Evolutionary conservation across 2,113 vertebrate genomes (phyloP).

Genomic region (Hystrix cristata): DNA sequence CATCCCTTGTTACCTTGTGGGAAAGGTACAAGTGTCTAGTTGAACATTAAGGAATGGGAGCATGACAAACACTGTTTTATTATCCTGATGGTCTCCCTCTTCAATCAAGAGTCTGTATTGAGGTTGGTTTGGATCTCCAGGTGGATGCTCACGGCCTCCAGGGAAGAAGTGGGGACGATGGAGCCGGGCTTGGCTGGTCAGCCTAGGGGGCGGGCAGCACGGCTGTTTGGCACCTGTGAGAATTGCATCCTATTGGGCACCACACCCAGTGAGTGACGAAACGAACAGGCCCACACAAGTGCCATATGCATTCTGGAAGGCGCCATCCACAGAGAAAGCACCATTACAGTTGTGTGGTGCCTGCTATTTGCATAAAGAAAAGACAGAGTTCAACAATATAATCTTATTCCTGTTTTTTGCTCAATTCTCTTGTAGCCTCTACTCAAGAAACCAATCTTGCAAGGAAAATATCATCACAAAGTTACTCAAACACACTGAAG

Average conservation of each 20-base stretch:
- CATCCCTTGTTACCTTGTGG: accelerated
- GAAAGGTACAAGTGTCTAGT: accelerated
- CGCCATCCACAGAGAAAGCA: accelerated
- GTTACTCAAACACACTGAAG: constrained; percentile 76
- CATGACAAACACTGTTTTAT: accelerated
- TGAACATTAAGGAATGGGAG: not conserved
- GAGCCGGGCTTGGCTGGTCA: not conserved
- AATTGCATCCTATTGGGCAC: accelerated
- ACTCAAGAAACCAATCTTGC: not conserved
- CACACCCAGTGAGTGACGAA: accelerated
- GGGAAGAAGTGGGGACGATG: accelerated
- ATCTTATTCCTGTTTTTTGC: not conserved
- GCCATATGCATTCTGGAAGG: not conserved
- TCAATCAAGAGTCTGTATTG: accelerated
- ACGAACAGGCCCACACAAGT: accelerated
- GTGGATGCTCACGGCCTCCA: accelerated
- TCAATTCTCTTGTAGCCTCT: not conserved
- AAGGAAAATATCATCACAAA: constrained; percentile 75
- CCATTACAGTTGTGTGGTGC: accelerated
- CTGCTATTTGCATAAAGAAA: not conserved
- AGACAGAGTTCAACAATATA: not conserved
- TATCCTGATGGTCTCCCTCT: not conserved
- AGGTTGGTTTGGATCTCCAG: not conserved
- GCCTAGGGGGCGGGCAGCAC: accelerated
- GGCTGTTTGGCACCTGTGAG: accelerated